A percentile compares a stretch with the other conserved stretches of the same genome.
Conservation (phyloP, 2,888 invertebrate species). For the Caenorhabditis sp. region DNA sequence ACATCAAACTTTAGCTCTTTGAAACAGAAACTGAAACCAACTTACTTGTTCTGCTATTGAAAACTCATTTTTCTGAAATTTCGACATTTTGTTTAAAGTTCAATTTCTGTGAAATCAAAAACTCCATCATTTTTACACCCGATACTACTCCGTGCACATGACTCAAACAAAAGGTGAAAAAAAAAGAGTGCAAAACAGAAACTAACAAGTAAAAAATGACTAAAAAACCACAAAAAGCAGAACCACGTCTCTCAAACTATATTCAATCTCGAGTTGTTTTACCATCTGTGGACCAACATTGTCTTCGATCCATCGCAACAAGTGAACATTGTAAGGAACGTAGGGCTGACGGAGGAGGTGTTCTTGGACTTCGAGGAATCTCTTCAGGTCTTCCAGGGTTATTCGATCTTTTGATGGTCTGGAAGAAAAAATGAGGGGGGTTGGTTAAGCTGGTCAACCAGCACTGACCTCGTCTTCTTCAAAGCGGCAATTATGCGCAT, state of each 20-base stretch:
- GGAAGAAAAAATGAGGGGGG: constrained; percentile 35
- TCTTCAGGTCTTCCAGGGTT: constrained; percentile 83
- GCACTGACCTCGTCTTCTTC: constrained; percentile 80
- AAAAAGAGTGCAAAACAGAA: constrained; percentile 27
- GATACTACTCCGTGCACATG: constrained; percentile 53
- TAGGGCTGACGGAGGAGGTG: constrained; percentile 81
- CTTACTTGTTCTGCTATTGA: constrained; percentile 66
- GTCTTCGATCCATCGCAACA: constrained; percentile 83
- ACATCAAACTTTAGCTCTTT: constrained; percentile 48
- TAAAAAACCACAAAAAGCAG: constrained; percentile 31
- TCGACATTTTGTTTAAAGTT: neutral
- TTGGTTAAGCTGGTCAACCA: neutral
- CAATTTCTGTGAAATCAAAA: neutral
- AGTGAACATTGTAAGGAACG: constrained; percentile 83
- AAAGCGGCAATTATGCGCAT: constrained; percentile 83
- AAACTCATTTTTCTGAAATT: constrained; percentile 67
- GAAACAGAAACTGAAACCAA: too few species aligned
- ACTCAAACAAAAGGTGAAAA: constrained; percentile 21
- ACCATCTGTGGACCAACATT: constrained; percentile 74
- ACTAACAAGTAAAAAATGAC: neutral
- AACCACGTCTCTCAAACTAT: constrained; percentile 34
- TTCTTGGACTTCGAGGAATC: constrained; percentile 83
- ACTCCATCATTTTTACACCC: constrained; percentile 25
- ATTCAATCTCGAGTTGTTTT: constrained; percentile 59
- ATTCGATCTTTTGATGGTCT: constrained; percentile 82